A percentile compares a stretch with the other conserved stretches of the same genome.
phyloP scores from a whole-genome alignment of 2,797 vertebrate genomes.

The Circus cinereus region DNA sequence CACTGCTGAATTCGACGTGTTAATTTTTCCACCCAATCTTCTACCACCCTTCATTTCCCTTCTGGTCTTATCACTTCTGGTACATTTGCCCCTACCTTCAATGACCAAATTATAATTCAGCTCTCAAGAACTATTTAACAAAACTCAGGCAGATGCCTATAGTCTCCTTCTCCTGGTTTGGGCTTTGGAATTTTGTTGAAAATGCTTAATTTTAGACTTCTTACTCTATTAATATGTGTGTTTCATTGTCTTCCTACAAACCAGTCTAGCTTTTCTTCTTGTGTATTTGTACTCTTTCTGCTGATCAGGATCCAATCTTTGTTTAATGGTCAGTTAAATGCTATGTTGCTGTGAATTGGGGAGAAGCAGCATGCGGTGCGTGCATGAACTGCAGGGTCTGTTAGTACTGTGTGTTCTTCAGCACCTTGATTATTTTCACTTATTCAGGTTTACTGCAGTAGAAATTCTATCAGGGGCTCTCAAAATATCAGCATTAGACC shows the following conservation, averaged over 20 bases:
- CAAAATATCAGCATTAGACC: too few species aligned
- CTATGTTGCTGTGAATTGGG: not conserved
- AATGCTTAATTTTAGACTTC: not conserved
- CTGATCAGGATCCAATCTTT: not conserved
- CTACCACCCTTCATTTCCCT: slow-evolving; percentile 44
- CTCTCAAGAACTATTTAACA: not conserved
- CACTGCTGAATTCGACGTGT: not conserved
- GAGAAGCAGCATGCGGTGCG: not conserved
- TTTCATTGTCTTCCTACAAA: not conserved
- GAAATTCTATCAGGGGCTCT: not conserved
- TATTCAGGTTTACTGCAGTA: not conserved
- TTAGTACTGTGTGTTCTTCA: not conserved
- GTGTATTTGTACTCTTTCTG: not conserved
- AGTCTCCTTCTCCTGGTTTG: not conserved
- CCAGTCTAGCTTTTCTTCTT: not conserved
- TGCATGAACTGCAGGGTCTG: not conserved
- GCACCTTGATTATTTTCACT: not conserved
- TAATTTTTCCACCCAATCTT: slow-evolving; percentile 46
- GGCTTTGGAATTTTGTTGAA: not conserved
- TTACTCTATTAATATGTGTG: not conserved
- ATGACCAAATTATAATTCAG: not conserved
- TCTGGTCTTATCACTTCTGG: slow-evolving; percentile 18
- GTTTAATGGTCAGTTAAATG: not conserved
- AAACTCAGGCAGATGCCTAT: not conserved
- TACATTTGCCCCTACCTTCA: slow-evolving; percentile 19